These are phyloP conservation scores for Addax nasomaculatus DNA, from an alignment of 2,113 vertebrate species.

Conservation along the genomic window DNA sequence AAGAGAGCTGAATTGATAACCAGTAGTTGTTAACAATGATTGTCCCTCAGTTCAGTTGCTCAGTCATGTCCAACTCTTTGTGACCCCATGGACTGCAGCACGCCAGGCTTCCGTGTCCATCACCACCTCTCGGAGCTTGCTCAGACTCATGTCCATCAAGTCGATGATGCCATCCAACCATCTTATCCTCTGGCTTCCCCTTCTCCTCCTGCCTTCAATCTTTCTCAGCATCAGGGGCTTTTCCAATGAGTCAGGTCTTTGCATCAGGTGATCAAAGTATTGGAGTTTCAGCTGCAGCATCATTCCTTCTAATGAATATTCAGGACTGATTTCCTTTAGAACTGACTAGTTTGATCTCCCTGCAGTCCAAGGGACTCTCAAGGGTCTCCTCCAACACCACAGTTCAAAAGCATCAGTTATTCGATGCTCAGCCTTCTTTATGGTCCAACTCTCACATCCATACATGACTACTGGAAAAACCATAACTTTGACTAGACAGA, in stretches of 20 bases:
- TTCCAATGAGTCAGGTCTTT: neutral
- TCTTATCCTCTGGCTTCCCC: neutral
- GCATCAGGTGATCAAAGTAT: neutral
- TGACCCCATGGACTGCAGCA: neutral
- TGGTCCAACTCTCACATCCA: neutral
- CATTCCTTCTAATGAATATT: neutral
- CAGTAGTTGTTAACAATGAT: neutral
- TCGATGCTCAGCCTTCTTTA: fast-evolving
- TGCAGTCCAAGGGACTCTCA: neutral
- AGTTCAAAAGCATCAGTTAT: neutral
- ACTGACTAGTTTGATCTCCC: neutral
- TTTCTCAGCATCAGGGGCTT: neutral
- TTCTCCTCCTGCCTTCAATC: neutral
- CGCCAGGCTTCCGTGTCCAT: neutral
- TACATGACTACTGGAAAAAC: neutral
- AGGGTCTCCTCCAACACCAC: neutral
- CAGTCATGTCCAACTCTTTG: neutral
- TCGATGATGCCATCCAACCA: neutral
- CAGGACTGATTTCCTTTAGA: neutral
- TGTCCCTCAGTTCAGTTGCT: neutral
- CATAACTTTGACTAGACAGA: neutral
- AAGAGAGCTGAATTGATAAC: neutral
- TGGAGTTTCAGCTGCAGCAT: neutral
- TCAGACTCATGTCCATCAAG: neutral
- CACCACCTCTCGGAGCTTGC: neutral